These are phyloP conservation scores for Alentia gelatinosa DNA, from an alignment of 2,888 invertebrate genomes.

Conservation along the genomic window DNA sequence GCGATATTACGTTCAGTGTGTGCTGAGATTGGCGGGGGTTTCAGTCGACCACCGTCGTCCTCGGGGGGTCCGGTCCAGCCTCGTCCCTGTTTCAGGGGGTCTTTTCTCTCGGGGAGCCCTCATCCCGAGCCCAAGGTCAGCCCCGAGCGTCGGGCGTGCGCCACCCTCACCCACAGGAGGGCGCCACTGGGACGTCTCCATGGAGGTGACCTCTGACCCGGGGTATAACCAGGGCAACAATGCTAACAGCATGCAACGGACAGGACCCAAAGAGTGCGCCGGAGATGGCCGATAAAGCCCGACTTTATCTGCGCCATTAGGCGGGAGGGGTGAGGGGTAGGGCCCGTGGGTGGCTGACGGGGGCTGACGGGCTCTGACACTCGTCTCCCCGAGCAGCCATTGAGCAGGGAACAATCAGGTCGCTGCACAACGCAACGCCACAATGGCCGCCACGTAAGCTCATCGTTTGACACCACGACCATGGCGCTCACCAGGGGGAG, in stretches of 20 bases:
- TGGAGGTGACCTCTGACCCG: slow-evolving; percentile 15
- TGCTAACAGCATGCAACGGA: neutral
- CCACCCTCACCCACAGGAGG: neutral
- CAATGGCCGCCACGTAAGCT: slow-evolving; percentile 11
- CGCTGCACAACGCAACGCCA: neutral
- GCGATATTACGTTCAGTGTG: neutral
- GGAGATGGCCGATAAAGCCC: neutral
- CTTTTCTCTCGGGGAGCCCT: too few relatives aligned
- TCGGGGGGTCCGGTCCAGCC: neutral
- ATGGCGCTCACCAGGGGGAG: neutral
- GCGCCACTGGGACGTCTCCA: slow-evolving; percentile 3
- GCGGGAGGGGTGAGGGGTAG: neutral
- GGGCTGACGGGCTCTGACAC: neutral
- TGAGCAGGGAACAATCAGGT: neutral
- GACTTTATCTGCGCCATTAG: slow-evolving; percentile 27
- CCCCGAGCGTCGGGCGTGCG: neutral
- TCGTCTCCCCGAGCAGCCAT: neutral
- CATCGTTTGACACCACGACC: neutral
- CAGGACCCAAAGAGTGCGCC: neutral
- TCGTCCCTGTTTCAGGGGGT: neutral
- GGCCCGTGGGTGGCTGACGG: slow-evolving; percentile 11
- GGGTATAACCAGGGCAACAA: slow-evolving; percentile 7
- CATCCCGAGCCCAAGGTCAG: neutral
- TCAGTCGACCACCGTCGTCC: neutral
- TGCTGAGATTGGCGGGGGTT: neutral